phyloP scores from a whole-genome alignment of 2,113 vertebrate species.

The Colaptes auratus region DNA sequence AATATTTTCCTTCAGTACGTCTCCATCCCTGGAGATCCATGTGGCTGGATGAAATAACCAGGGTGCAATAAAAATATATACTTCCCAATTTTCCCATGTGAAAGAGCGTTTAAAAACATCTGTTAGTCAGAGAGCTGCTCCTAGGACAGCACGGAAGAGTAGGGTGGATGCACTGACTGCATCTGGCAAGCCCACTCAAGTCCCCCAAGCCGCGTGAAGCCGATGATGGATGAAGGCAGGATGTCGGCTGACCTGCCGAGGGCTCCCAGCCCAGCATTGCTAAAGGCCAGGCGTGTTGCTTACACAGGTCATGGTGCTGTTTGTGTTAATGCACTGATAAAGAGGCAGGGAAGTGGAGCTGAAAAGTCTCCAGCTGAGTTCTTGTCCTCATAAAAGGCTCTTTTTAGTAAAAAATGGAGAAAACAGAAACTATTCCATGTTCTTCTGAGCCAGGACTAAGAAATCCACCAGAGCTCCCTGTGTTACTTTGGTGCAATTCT shows the following conservation, averaged over 20 bases:
- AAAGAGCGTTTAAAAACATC: constrained; percentile 44
- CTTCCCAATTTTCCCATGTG: constrained; percentile 32
- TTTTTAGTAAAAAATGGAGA: not conserved
- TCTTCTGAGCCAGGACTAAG: not conserved
- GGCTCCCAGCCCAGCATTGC: not conserved
- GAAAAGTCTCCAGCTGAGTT: not conserved
- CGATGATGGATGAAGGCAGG: not conserved
- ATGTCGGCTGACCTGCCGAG: not conserved
- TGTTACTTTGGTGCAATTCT: not conserved
- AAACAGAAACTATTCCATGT: not conserved
- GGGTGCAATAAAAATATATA: not conserved
- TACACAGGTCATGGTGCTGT: not conserved
- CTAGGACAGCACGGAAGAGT: not conserved
- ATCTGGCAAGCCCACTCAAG: not conserved
- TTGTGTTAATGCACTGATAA: constrained; percentile 35
- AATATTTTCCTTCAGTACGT: constrained; percentile 30
- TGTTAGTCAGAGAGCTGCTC: constrained; percentile 18
- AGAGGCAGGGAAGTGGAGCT: not conserved
- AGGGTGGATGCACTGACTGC: not conserved
- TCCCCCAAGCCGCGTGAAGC: not conserved
- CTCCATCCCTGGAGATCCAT: constrained; percentile 37
- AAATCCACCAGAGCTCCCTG: not conserved
- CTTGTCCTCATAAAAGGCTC: not conserved
- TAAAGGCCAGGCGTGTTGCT: not conserved
- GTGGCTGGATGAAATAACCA: not conserved